Base-by-base conservation (phyloP, 2,113 vertebrate genomes). In the Chamaea fasciata region DNA sequence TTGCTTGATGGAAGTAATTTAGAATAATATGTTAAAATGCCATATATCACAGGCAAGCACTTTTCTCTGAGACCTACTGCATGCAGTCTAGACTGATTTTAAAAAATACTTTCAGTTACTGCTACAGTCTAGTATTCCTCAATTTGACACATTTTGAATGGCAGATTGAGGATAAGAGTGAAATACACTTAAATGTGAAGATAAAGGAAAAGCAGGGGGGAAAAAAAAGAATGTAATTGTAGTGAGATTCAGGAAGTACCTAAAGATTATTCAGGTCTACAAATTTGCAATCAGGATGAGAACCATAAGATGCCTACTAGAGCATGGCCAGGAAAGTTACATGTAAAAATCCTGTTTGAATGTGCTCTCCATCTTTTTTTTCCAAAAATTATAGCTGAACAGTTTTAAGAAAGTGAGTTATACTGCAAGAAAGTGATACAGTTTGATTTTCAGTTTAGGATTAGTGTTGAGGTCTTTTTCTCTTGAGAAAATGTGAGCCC, bases 111-210 rank as follows among this genome's bases (percentile, higher is more conserved):
- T 96, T 96, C 96, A 97, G 80, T 96, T 84, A 65, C 74, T 44
- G 37, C 83, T 87, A 60, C 37, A 97, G 83, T 95, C 87, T 83
- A 92, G 91, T 56, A 87, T 81, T 96, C 81, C 75, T 96, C 78
- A 94, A 94, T 78, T 91, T 98, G 97, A 95, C 91, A 96, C 92
- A 75, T 94, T 89, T 95, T 97, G 96, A 98, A 95, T 97, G 95
- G 96, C 95, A 97, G 94, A 95, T 96, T 65, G 63, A 92, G 70
- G 62, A 95, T 97, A 95, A 93, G 93, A 96, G 70, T 87, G 83
- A 97, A 97, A 95, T 95, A 94, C 52, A 85, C 96, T 87, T 97
- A 93, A 97, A 97, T 89, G 79, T 67, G 85, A 91, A 31, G 37
- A 97, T 88, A 97, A 97, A 94, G 33, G 82, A 80, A 90, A 94